Base-by-base conservation (phyloP, 1,140 invertebrate species). In the Notospermus geniculatus region DNA sequence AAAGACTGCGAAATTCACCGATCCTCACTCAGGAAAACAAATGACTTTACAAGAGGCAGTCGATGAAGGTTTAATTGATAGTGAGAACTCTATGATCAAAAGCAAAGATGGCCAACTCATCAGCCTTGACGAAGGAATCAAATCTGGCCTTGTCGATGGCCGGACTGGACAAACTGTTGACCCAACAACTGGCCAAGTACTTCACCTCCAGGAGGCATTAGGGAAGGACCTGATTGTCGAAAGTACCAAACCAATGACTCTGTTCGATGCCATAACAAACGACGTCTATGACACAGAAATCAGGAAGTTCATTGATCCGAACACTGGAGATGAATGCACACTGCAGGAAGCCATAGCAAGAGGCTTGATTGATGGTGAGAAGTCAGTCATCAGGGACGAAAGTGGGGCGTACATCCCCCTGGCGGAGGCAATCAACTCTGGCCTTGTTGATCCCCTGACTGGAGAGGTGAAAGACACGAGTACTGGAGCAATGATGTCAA, bases 241-340 rank as follows among this genome's bases (percentile, higher is more conserved):
- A 23, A 19, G 25, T 63, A 85, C 86, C 72, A 91, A 90, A 73
- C 36, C 89, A 90, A 50, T 50, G 46, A 27, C n/a, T 7, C 46
- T 50, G 5, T 19, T 22, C 78, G 90, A 93, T 83, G 89, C 90
- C 27, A 77, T 94, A 52, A 87, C 90, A 27, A 87, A 90, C 78
- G 88, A 89, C 50, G 83, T 90, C 60, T 93, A 92, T 74, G 87
- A 93, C 75, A 82, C 87, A 0, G 84, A 86, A 53, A 88, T 87
- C 53, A 91, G 92, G 2, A 85, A 87, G 46, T 86, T 95, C 71
- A 81, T 90, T 19, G 90, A 95, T 57, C 86, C 86, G 22, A 87
- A 89, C 41, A 88, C 91, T 68, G 85, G 87, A 28, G 85, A 86
- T 52, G 84, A 84, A 56, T 83, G 90, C 64, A 90, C 89, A 23